Conservation (phyloP, 2,888 invertebrate species). For the Invenusta paracnida region DNA sequence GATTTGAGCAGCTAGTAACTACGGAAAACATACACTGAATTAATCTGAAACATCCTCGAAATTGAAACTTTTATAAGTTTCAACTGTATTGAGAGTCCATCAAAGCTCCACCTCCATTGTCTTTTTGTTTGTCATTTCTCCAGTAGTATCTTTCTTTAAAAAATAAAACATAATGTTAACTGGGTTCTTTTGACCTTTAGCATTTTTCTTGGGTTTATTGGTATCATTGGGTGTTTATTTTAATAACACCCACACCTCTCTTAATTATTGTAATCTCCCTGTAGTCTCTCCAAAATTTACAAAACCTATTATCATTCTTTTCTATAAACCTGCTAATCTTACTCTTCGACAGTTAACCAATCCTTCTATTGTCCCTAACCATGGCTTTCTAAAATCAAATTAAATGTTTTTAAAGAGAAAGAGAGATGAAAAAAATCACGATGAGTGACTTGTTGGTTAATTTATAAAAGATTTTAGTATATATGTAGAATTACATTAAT, state of each 20-base stretch:
- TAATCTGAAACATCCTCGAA: not conserved
- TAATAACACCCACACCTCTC: not conserved
- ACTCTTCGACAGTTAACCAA: not conserved
- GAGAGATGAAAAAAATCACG: too few species aligned
- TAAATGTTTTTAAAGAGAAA: too few species aligned
- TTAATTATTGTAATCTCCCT: not conserved
- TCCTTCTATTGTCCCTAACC: not conserved
- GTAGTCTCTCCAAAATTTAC: not conserved
- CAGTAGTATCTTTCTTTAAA: not conserved
- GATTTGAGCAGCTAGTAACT: too few species aligned
- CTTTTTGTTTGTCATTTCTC: not conserved
- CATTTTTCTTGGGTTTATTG: not conserved
- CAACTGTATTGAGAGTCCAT: not conserved
- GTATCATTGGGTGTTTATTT: not conserved
- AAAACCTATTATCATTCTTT: not conserved
- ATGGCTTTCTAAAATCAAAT: not conserved
- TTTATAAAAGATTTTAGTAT: too few species aligned
- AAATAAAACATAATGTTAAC: not conserved
- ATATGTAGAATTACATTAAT: too few species aligned
- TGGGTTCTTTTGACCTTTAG: not conserved
- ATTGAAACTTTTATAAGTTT: not conserved
- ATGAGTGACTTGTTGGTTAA: too few species aligned
- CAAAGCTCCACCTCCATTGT: not conserved
- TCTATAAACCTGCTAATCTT: not conserved
- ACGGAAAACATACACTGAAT: too few species aligned